These are phyloP conservation scores for Notothenia rossii DNA, from an alignment of 2,113 vertebrate species.

Conservation along the genomic window DNA sequence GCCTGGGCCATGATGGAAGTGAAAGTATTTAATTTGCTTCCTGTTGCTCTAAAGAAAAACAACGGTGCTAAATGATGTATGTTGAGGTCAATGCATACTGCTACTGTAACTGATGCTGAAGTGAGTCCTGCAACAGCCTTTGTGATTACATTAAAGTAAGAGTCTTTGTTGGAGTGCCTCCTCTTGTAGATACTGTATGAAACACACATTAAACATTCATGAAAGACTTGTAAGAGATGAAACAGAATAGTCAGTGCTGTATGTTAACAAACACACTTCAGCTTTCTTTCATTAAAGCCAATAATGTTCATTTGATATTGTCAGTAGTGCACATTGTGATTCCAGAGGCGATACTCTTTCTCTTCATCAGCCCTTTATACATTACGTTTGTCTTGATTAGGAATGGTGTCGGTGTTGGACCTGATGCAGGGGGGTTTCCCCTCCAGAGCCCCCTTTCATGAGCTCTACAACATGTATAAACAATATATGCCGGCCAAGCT, in stretches of 20 bases:
- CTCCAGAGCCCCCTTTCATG: constrained; percentile 96
- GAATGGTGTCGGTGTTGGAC: constrained; percentile 98
- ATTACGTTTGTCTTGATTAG: constrained; percentile 72
- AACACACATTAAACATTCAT: neutral
- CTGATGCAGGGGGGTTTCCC: constrained; percentile 99
- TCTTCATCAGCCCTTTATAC: neutral
- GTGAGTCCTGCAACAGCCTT: neutral
- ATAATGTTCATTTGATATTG: neutral
- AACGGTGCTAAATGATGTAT: neutral
- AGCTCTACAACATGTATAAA: constrained; percentile 99
- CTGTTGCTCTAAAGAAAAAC: neutral
- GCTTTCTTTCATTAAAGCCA: neutral
- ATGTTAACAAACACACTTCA: neutral
- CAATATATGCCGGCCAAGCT: constrained; percentile 95
- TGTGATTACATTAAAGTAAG: neutral
- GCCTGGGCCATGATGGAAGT: neutral
- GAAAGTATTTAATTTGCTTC: neutral
- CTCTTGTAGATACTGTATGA: neutral
- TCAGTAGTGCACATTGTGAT: neutral
- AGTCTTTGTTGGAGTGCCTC: neutral
- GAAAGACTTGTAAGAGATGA: neutral
- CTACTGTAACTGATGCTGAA: neutral
- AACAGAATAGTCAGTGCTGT: neutral
- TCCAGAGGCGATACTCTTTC: neutral
- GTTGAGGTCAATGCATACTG: neutral